Evolutionary conservation across 2,113 vertebrate species (phyloP), one percentile per base, ranked within the genome.

Genomic region (Etia nguti): DNA sequence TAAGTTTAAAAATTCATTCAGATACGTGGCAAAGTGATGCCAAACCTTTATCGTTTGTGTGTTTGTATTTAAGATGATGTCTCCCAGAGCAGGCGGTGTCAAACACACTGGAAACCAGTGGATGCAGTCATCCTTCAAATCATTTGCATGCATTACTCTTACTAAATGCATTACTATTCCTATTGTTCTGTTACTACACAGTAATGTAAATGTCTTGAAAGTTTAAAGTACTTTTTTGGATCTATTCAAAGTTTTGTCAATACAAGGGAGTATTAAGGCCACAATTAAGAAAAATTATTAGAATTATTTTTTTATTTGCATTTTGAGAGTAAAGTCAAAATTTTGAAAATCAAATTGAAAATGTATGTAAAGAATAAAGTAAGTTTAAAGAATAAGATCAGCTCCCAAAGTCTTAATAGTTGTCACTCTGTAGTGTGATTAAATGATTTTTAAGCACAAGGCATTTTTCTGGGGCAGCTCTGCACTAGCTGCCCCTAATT

Each of bases 351-450:
- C 4, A 73, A 73, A 6, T 73, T 73, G 38, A 26, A 73, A 4
- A 26, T 43, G 38, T 73, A 73, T 73, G n/a, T 73, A 24, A 24
- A 70, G 38, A 43, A 43, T 41, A 68, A 73, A 73, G 22, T 26
- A 75, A 5, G 16, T 75, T 29, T 50, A 48, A 20, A 75, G 16
- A 31, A 50, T 77, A 20, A 29, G 6, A 18, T 46, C 10, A 18
- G 22, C 22, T 73, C 41, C 41, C 8, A 18, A 16, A 4, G 13
- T 15, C 12, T 5, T 46, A 46, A 46, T 5, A 46, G 48, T 7
- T 75, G 24, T 1, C 3, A 73, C 8, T 29, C 22, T 46, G 38
- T 24, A 70, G 5, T 73, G 8, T 73, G 65, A 73, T 73, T 73
- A 46, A 41, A 41, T 43, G 2, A 26, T 26, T 73, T 73, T 38